Conservation (phyloP, 2,797 vertebrate species). For the Okamejei kenojei region DNA sequence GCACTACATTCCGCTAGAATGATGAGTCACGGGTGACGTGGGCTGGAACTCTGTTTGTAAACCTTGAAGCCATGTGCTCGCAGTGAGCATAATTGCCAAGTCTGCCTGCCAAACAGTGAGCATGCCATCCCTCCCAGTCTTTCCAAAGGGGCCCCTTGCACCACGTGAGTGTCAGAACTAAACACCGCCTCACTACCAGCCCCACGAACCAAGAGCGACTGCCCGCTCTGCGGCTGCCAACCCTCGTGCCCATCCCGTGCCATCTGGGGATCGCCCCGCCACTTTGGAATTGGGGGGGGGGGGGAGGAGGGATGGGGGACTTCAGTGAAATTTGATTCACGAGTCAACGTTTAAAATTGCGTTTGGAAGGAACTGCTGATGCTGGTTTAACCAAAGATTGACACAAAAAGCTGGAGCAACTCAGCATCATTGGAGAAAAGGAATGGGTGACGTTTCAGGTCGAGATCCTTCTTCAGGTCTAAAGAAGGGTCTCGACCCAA, state of each 20-base stretch:
- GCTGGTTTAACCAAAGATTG: no score
- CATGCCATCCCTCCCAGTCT: constrained; percentile 30
- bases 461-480: no score
- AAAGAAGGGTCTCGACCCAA: no score
- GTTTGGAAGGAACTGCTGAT: no score
- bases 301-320: no score
- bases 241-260: no score
- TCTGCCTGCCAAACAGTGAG: constrained; percentile 29
- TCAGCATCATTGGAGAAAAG: no score
- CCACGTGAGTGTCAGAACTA: constrained; percentile 23
- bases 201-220: background rate
- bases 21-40: constrained; percentile 42
- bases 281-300: background rate
- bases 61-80: constrained; percentile 45
- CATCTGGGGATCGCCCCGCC: background rate
- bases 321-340: no score
- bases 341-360: background rate
- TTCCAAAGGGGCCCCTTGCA: constrained; percentile 19
- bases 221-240: background rate
- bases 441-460: no score
- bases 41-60: constrained; percentile 47
- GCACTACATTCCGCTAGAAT: background rate
- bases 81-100: constrained; percentile 11
- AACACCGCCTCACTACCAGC: background rate
- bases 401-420: no score